phyloP scores from a whole-genome alignment of 2,888 invertebrate genomes.

The Entomobrya multifasciata region DNA sequence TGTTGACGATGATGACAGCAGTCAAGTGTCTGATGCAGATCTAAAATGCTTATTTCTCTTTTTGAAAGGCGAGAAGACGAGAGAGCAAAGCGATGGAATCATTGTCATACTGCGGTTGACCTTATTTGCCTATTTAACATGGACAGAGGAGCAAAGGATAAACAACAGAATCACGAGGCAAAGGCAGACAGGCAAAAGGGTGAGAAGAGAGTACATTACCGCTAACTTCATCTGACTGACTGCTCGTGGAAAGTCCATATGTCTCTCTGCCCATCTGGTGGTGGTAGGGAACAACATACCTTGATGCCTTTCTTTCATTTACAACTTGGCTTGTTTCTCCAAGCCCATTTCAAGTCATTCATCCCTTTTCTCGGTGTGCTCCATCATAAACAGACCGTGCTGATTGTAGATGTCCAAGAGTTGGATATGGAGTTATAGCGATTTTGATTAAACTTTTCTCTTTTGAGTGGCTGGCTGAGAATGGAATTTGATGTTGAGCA shows the following conservation, averaged over 20 bases:
- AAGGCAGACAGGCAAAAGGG: neutral
- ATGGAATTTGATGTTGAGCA: neutral
- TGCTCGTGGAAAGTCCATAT: conserved; percentile 54
- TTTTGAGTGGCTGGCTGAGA: neutral
- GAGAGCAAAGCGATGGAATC: conserved; percentile 35
- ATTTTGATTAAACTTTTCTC: conserved; percentile 30
- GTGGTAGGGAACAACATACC: neutral
- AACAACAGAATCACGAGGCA: neutral
- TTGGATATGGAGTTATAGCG: neutral
- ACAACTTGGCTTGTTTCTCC: neutral
- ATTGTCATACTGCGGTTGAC: conserved; percentile 71
- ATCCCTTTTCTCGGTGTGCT: conserved; percentile 9
- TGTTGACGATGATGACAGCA: conserved; percentile 42
- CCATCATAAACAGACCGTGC: conserved; percentile 10
- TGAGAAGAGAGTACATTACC: conserved; percentile 29
- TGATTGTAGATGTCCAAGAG: conserved; percentile 2
- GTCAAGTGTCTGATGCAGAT: conserved; percentile 64
- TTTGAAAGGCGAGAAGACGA: conserved; percentile 46
- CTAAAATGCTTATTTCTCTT: conserved; percentile 43
- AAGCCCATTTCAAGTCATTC: neutral
- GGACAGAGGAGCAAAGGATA: neutral
- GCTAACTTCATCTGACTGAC: conserved; percentile 5
- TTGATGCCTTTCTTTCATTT: neutral
- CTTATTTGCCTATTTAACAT: conserved; percentile 74
- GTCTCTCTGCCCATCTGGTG: conserved; percentile 52